These are phyloP conservation scores for Hesperia comma DNA, from an alignment of 2,888 invertebrate genomes.

Conservation along the genomic window DNA sequence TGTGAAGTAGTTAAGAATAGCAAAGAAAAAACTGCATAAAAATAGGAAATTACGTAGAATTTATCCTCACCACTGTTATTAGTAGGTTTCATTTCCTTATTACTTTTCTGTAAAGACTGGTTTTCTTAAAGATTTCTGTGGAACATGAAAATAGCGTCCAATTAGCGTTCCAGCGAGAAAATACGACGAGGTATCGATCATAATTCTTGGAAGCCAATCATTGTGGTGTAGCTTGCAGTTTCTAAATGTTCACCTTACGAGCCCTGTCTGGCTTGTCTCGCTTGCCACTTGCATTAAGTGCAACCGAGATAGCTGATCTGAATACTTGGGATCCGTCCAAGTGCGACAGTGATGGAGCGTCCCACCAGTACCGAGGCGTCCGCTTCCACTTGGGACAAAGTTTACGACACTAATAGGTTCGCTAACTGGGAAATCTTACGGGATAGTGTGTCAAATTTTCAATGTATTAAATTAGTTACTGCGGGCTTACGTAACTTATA, in stretches of 20 bases:
- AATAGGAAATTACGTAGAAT: no score
- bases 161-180: no score
- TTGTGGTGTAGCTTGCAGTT: not conserved
- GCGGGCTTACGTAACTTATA: no score
- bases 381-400: not conserved
- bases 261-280: not conserved
- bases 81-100: no score
- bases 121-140: not conserved
- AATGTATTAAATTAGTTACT: not conserved
- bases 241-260: not conserved
- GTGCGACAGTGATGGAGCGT: constrained; percentile 9
- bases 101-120: no score
- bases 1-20: no score
- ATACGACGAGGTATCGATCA: not conserved
- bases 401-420: constrained; percentile 13
- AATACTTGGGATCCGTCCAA: not conserved
- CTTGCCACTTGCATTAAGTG: constrained; percentile 10
- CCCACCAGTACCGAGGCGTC: not conserved
- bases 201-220: not conserved
- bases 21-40: no score
- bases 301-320: constrained; percentile 3
- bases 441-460: constrained; percentile 13
- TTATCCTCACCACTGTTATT: no score
- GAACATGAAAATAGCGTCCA: not conserved
- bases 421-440: constrained; percentile 6